Percentiles rank a stretch among this genome's conserved stretches.
phyloP scores from a whole-genome alignment of 1,140 invertebrate species.

The Apis dorsata region DNA sequence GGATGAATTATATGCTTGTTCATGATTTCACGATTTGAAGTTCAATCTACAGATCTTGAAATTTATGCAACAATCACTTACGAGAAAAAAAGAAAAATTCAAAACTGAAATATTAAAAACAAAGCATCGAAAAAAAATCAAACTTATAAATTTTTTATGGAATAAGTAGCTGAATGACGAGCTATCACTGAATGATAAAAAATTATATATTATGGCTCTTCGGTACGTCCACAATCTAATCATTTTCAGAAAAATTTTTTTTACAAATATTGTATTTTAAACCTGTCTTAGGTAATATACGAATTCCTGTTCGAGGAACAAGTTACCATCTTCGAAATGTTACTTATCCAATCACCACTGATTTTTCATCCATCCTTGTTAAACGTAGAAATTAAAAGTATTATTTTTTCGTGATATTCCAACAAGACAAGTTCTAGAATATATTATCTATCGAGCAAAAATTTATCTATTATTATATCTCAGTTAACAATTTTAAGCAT shows the following conservation, averaged over 20 bases:
- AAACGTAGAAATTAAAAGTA: not conserved
- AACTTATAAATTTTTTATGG: no score
- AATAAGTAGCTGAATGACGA: no score
- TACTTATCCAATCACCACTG: slow-evolving; percentile 7
- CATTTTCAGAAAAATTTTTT: no score
- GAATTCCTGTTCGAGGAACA: not conserved
- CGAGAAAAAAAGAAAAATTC: no score
- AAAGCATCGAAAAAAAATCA: no score
- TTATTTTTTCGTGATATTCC: not conserved
- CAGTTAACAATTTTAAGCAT: not conserved
- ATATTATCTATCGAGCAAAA: not conserved
- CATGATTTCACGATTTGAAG: not conserved
- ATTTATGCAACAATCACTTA: no score
- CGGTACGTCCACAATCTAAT: no score
- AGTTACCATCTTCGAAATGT: slow-evolving; percentile 24
- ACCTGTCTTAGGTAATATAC: not conserved
- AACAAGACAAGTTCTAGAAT: not conserved
- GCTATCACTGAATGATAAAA: no score
- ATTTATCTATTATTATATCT: not conserved
- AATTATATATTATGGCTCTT: no score
- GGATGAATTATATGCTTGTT: no score
- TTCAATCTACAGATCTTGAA: no score
- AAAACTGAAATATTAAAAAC: no score
- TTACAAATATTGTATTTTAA: not conserved
- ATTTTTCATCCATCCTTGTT: slow-evolving; percentile 10